Conservation (phyloP, 2,888 invertebrate species). For the Lacanobia oleracea region DNA sequence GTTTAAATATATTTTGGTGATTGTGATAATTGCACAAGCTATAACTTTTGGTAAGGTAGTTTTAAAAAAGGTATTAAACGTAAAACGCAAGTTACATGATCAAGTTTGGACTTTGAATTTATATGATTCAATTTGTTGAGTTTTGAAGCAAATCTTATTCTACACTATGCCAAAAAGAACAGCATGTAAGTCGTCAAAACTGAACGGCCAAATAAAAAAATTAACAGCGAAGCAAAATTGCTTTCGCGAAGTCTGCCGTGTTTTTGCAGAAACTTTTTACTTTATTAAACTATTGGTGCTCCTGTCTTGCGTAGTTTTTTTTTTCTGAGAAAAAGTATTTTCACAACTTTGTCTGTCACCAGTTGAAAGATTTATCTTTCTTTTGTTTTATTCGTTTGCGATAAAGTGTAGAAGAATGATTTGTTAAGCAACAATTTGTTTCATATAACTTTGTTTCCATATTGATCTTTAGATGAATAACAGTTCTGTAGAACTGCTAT, state of each 20-base stretch:
- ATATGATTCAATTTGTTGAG: too few relatives aligned
- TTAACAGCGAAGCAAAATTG: conserved; percentile 44
- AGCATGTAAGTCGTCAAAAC: background rate
- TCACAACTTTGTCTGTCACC: conserved; percentile 65
- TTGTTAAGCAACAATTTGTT: conserved; percentile 46
- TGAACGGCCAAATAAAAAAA: conserved; percentile 30
- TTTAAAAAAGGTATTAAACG: background rate
- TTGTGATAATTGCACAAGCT: background rate
- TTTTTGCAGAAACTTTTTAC: conserved; percentile 63
- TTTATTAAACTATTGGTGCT: conserved; percentile 67
- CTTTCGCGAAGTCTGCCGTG: conserved; percentile 51
- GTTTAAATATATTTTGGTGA: background rate
- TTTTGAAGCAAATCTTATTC: too few relatives aligned
- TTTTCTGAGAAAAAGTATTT: conserved; percentile 47
- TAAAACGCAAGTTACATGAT: background rate
- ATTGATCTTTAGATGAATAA: conserved; percentile 26
- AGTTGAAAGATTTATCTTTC: conserved; percentile 63
- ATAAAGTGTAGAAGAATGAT: conserved; percentile 48
- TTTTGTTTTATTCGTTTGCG: conserved; percentile 62
- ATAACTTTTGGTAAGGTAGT: background rate
- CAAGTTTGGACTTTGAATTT: background rate
- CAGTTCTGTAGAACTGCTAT: background rate
- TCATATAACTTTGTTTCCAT: conserved; percentile 37
- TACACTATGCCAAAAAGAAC: background rate
- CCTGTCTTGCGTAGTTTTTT: conserved; percentile 53